Conservation (phyloP, 2,888 invertebrate species). For the Molorchus minor region DNA sequence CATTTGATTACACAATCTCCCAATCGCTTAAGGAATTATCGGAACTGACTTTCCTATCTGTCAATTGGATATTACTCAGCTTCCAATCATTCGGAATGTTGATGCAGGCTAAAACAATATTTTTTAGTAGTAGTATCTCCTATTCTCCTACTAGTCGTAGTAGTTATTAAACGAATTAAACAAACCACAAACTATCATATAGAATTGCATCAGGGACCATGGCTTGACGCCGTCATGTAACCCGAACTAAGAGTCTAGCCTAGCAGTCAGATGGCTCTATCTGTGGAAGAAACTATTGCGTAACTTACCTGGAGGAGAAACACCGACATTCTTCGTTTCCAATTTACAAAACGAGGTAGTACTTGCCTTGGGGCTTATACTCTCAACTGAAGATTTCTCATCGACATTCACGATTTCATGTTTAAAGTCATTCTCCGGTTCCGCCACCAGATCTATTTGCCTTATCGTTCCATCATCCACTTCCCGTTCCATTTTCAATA, state of each 20-base stretch:
- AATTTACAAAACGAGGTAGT: too few relatives aligned
- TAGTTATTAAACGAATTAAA: too few relatives aligned
- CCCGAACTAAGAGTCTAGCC: too few relatives aligned
- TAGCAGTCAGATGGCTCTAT: too few relatives aligned
- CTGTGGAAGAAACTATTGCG: background rate
- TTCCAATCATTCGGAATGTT: constrained; percentile 71
- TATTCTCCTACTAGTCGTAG: too few relatives aligned
- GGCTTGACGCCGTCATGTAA: too few relatives aligned
- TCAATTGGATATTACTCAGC: constrained; percentile 63
- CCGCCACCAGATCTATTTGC: too few relatives aligned
- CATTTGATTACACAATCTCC: constrained; percentile 60
- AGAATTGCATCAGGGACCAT: too few relatives aligned
- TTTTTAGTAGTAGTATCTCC: too few relatives aligned
- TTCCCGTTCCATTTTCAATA: background rate
- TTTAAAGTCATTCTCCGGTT: constrained; percentile 21
- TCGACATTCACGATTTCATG: background rate
- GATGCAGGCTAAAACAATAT: constrained; percentile 62
- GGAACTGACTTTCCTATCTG: constrained; percentile 48
- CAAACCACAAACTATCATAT: too few relatives aligned
- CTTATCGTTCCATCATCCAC: background rate
- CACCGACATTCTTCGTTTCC: too few relatives aligned
- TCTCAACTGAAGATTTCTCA: background rate
- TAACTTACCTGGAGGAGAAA: background rate
- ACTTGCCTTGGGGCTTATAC: too few relatives aligned
- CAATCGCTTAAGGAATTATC: constrained; percentile 58